phyloP scores from a whole-genome alignment of 2,113 vertebrate genomes.

The Edolisoma coerulescens region DNA sequence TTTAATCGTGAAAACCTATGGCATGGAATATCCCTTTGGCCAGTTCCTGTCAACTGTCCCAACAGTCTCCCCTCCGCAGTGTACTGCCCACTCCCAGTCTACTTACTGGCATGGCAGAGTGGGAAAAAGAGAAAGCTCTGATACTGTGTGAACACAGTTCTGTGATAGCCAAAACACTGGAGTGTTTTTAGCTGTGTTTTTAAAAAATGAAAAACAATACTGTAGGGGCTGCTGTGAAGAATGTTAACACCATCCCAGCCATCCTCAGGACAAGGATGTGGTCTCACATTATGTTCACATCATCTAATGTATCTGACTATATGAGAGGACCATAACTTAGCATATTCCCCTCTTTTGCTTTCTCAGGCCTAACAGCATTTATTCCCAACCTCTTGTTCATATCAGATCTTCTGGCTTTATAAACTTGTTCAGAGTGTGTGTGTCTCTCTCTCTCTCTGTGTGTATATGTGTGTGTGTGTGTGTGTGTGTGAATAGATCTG shows the following conservation, averaged over 20 bases:
- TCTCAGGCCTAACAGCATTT: neutral
- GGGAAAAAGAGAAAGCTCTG: neutral
- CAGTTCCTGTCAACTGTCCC: neutral
- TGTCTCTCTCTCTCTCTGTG: too few species aligned
- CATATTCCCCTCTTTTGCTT: neutral
- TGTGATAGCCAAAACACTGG: neutral
- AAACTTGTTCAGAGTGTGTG: neutral
- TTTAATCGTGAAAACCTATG: neutral
- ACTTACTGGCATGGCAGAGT: accelerated
- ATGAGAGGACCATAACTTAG: neutral
- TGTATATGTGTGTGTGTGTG: accelerated
- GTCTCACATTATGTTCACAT: neutral
- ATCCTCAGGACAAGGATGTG: neutral
- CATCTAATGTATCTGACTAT: neutral
- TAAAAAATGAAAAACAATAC: neutral
- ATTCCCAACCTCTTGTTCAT: neutral
- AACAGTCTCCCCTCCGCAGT: neutral
- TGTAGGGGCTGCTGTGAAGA: neutral
- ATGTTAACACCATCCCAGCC: neutral
- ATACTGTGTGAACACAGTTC: neutral
- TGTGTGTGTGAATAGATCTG: neutral
- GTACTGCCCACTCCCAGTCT: neutral
- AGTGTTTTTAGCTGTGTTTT: neutral
- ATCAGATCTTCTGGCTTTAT: neutral
- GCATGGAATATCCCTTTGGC: neutral